Percentiles rank a stretch among this genome's conserved stretches.
Evolutionary conservation across 2,888 invertebrate species (phyloP).

Genomic region (Trissolcus japonicus): DNA sequence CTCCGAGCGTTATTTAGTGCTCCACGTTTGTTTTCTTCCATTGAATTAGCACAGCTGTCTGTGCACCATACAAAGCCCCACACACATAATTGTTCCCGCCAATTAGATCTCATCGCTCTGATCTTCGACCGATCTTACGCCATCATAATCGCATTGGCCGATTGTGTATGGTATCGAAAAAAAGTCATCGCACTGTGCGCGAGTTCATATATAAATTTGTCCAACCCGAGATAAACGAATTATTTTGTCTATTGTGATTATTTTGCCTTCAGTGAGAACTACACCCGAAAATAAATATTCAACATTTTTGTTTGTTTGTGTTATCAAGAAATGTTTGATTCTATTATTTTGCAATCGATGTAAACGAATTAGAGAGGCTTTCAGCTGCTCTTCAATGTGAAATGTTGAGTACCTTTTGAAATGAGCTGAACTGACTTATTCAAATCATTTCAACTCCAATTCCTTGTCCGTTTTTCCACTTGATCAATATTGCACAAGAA

Average conservation of each 20-base stretch:
- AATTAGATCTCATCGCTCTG: slow-evolving; percentile 17
- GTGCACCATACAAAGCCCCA: not conserved
- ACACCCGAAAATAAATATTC: not conserved
- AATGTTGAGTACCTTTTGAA: no score
- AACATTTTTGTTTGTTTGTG: not conserved
- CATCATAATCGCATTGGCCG: slow-evolving; percentile 1
- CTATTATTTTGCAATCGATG: not conserved
- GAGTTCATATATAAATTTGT: slow-evolving; percentile 14
- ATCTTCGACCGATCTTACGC: slow-evolving; percentile 13
- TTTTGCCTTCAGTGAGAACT: not conserved
- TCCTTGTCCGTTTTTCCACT: slow-evolving; percentile 16
- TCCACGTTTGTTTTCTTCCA: slow-evolving; percentile 43
- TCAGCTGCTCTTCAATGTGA: no score
- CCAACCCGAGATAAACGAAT: not conserved
- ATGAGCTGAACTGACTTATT: no score
- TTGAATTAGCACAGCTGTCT: slow-evolving; percentile 29
- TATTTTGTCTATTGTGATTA: slow-evolving; percentile 6
- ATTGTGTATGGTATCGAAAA: slow-evolving; percentile 3
- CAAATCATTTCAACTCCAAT: no score
- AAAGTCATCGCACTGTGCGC: not conserved
- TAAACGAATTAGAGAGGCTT: no score
- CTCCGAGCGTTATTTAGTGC: slow-evolving; percentile 39
- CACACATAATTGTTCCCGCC: slow-evolving; percentile 8
- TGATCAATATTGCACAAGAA: slow-evolving; percentile 31
- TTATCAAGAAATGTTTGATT: not conserved